Base-by-base conservation (phyloP, 2,113 vertebrate species). In the Clarias macrocephalus region DNA sequence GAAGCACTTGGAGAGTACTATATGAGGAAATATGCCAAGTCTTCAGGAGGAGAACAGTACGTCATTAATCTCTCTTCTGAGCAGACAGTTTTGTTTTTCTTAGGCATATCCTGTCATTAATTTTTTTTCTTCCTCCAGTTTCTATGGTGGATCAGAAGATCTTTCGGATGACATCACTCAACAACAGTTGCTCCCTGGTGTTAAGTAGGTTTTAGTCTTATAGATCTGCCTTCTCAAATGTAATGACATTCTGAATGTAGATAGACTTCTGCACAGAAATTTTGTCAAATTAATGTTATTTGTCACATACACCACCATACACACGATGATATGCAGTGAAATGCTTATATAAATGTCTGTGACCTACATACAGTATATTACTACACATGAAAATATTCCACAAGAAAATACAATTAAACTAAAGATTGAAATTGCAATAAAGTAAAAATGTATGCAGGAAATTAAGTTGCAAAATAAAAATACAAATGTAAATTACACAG, bases 81-180 rank as follows among this genome's bases (percentile, higher is more conserved):
- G 2, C 37, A n/a, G 21, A 52, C 21, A 25, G 4, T 48, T 16
- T 1, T 3, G 8, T 5, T 16, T 79, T 72, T 16, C 9, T 3
- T 19, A 4, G 28, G 33, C 1, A 3, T 9, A 18, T 16, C 1
- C 23, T 19, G 18, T 37, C 9, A 28, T 82, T 59, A 12, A 83
- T 59, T 65, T 28, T 66, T 68, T 28, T 86, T 89, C 42, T 66
- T 90, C 0, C 21, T 3, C 5, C 84, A 99, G 97, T 54, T 95
- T 95, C 42, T 96, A 97, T 0, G 97, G 97, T 0, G 96, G 96
- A 0, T 97, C 97, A 0, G 97, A 98, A 5, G 97, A 99, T 89
- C 97, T 99, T 8, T 99, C 97, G 0, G 97, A 99, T 80, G 97
- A 99, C 94, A 99, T 99, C 92, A 98, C 97, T 0, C 97, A 98